Percentiles rank a stretch among this genome's conserved stretches.
Evolutionary conservation across 2,888 invertebrate species (phyloP).

Genomic region (Noctua janthe): DNA sequence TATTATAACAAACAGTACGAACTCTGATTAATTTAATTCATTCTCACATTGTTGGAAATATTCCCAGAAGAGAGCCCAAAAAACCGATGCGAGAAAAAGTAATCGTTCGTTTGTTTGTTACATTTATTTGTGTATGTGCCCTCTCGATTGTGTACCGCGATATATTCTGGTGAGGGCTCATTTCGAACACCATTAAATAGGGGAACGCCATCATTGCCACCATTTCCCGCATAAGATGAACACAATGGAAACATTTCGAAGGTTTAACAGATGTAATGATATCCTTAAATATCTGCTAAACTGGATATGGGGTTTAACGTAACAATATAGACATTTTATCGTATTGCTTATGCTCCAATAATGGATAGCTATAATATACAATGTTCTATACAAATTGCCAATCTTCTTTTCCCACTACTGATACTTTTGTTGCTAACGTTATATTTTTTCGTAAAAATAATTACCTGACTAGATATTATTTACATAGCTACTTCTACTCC

Average conservation of each 20-base stretch:
- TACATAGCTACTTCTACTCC: background rate
- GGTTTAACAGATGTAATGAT: constrained; percentile 66
- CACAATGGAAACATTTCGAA: constrained; percentile 72
- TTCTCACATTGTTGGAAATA: constrained; percentile 10
- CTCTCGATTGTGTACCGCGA: constrained; percentile 64
- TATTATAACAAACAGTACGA: constrained; percentile 9
- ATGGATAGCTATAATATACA: constrained; percentile 3
- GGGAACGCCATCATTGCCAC: constrained; percentile 76
- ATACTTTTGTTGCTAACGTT: background rate
- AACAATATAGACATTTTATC: constrained; percentile 33
- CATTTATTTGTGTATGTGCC: constrained; percentile 41
- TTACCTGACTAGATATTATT: background rate
- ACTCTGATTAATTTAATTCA: constrained; percentile 24
- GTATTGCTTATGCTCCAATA: constrained; percentile 10
- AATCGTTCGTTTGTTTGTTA: constrained; percentile 37
- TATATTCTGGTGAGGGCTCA: constrained; percentile 75
- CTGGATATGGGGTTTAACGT: constrained; percentile 12
- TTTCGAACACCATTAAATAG: constrained; percentile 77
- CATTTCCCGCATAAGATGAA: constrained; percentile 74
- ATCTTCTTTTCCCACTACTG: constrained; percentile 14
- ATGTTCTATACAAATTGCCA: constrained; percentile 30
- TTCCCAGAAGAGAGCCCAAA: constrained; percentile 16
- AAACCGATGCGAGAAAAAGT: constrained; percentile 12
- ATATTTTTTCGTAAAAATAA: constrained; percentile 10
- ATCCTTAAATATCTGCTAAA: constrained; percentile 39